phyloP scores from a whole-genome alignment of 2,113 vertebrate genomes.

The Protobothrops mucrosquamatus region DNA sequence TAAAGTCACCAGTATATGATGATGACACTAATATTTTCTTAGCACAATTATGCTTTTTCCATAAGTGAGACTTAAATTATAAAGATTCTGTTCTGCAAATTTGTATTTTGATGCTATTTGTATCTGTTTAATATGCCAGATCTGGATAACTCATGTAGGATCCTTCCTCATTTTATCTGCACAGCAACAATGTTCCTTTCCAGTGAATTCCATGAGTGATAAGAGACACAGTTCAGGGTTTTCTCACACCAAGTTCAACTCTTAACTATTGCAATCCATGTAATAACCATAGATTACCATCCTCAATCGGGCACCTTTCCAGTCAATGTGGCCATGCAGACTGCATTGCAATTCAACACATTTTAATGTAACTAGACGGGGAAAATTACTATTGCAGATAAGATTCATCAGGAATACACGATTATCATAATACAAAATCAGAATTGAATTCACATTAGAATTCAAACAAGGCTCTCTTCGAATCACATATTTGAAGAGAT shows the following conservation, averaged over 20 bases:
- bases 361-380: background rate
- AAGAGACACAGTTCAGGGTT: background rate
- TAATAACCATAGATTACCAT: background rate
- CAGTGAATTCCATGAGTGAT: background rate
- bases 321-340: background rate
- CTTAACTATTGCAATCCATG: background rate
- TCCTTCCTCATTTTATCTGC: background rate
- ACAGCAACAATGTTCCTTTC: background rate
- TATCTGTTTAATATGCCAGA: background rate
- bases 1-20: background rate
- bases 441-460: background rate
- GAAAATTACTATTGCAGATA: background rate
- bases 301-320: background rate
- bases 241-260: background rate
- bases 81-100: background rate
- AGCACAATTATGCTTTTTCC: background rate
- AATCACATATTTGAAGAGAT: background rate
- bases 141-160: background rate
- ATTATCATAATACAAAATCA: background rate
- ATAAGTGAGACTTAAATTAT: background rate
- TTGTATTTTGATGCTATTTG: background rate
- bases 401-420: background rate
- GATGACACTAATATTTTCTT: background rate
- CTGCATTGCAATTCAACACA: background rate
- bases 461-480: background rate